Conservation (phyloP, 2,888 invertebrate species). For the Rhabditoides inermis region DNA sequence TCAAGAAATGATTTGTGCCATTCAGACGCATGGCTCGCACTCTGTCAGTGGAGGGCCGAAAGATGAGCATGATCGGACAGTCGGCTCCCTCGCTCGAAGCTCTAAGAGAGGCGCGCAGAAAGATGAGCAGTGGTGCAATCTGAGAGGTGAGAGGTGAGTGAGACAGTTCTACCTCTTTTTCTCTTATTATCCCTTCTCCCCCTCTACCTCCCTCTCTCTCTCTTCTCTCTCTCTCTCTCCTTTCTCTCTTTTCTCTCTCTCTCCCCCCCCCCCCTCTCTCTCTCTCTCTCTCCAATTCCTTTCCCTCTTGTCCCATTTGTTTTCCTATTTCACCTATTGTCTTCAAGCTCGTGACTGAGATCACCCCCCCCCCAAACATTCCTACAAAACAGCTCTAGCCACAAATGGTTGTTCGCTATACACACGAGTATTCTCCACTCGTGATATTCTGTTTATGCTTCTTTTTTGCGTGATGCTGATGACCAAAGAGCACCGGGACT, state of each 20-base stretch:
- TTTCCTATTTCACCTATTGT: not conserved
- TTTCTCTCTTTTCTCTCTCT: constrained; percentile 4
- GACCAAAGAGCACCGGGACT: too few species aligned
- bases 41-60: constrained; percentile 30
- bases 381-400: constrained; percentile 2
- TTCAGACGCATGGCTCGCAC: too few species aligned
- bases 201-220: not conserved
- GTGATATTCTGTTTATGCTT: too few species aligned
- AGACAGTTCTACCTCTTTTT: not conserved
- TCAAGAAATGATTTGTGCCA: too few species aligned
- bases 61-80: constrained; percentile 20
- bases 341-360: not conserved
- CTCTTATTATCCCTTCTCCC: not conserved
- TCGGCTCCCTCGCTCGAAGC: constrained; percentile 16
- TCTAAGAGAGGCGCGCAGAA: too few species aligned
- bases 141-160: not conserved
- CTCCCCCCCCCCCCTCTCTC: constrained; percentile 1
- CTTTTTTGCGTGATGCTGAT: too few species aligned
- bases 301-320: not conserved
- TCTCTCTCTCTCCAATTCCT: not conserved
- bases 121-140: too few species aligned
- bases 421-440: too few species aligned
- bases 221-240: not conserved
- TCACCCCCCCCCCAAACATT: not conserved
- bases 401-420: too few species aligned